Evolutionary conservation across 2,888 invertebrate species (phyloP).

Genomic region (Thalpophila matura): DNA sequence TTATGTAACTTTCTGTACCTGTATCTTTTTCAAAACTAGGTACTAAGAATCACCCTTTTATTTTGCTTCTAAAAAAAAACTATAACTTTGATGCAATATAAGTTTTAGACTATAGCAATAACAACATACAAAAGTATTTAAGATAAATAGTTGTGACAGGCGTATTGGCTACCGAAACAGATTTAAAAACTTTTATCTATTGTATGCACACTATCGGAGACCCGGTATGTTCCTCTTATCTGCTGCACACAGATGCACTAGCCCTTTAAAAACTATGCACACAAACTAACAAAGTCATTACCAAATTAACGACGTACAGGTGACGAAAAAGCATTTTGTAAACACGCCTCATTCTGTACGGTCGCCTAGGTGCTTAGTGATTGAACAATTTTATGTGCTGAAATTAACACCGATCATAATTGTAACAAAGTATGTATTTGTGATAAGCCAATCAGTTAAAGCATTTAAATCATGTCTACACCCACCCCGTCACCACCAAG

Average conservation of each 20-base stretch:
- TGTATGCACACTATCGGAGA: slow-evolving; percentile 82
- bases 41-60: too few species aligned
- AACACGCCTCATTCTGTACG: slow-evolving; percentile 83
- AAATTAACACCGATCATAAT: slow-evolving; percentile 51
- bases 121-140: slow-evolving; percentile 43
- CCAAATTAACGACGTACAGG: slow-evolving; percentile 88
- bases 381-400: slow-evolving; percentile 53
- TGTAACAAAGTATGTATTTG: slow-evolving; percentile 27
- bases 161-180: slow-evolving; percentile 87
- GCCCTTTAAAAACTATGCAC: slow-evolving; percentile 79
- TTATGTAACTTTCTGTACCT: too few species aligned
- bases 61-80: too few species aligned
- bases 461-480: slow-evolving; percentile 75
- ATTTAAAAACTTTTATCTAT: slow-evolving; percentile 84
- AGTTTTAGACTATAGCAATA: not conserved
- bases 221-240: slow-evolving; percentile 88
- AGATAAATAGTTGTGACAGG: slow-evolving; percentile 78
- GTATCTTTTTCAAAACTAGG: too few species aligned
- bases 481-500: slow-evolving; percentile 79
- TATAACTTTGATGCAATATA: too few species aligned
- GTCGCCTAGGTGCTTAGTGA: slow-evolving; percentile 79
- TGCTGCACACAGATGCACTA: slow-evolving; percentile 79
- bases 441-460: slow-evolving; percentile 31
- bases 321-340: slow-evolving; percentile 89
- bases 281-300: slow-evolving; percentile 86